A percentile compares a stretch with the other conserved stretches of the same genome.
phyloP scores from a whole-genome alignment of 2,888 invertebrate genomes.

The Sericinus montela region DNA sequence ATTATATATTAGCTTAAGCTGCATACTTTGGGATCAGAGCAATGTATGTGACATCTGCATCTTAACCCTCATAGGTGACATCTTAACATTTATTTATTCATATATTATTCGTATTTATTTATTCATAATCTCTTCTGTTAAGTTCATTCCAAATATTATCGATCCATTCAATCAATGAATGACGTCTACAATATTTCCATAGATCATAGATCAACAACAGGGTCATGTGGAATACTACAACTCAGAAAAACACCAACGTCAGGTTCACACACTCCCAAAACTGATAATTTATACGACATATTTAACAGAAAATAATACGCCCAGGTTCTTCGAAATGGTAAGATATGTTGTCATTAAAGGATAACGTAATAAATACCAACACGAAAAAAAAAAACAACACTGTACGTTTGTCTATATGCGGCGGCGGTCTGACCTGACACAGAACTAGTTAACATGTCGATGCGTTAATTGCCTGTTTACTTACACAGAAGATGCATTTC shows the following conservation, averaged over 20 bases:
- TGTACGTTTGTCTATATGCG: background rate
- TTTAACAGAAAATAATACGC: background rate
- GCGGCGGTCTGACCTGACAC: background rate
- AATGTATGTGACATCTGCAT: too few species aligned
- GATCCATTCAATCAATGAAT: too few species aligned
- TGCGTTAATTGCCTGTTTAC: constrained; percentile 1
- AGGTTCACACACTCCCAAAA: background rate
- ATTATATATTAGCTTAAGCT: too few species aligned
- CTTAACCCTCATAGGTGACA: too few species aligned
- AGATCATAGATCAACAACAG: too few species aligned
- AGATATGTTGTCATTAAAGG: background rate
- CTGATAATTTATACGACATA: background rate
- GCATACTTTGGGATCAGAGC: too few species aligned
- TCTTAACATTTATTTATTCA: too few species aligned
- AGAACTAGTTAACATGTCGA: constrained; percentile 1
- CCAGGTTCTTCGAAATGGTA: background rate
- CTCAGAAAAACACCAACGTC: background rate
- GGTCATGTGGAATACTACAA: too few species aligned
- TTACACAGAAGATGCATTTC: background rate
- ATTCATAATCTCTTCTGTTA: too few species aligned
- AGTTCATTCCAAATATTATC: too few species aligned
- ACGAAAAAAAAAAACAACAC: background rate
- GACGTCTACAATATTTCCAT: too few species aligned
- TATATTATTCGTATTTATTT: too few species aligned
- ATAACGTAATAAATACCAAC: constrained; percentile 2